phyloP scores from a whole-genome alignment of 92 coral and sea anemone genomes.

The Paramuricea clavata region DNA sequence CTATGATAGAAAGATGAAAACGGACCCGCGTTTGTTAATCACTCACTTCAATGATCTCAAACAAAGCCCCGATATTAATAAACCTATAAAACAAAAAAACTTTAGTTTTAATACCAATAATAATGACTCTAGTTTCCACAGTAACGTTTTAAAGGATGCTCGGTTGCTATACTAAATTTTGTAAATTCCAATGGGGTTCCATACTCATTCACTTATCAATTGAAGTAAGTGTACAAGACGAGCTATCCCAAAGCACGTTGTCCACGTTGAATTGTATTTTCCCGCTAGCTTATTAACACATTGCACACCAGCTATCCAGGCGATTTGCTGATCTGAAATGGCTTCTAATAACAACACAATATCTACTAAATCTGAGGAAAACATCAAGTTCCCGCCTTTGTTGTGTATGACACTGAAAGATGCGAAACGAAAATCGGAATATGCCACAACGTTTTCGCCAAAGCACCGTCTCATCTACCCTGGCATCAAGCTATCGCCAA shows the following conservation, averaged over 20 bases:
- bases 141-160: not conserved
- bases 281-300: not conserved
- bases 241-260: no score
- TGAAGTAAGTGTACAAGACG: no score
- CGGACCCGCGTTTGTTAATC: no score
- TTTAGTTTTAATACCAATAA: no score
- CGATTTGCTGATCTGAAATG: not conserved
- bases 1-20: no score
- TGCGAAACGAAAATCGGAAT: constrained; percentile 76
- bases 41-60: not conserved
- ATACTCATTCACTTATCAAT: no score
- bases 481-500: constrained; percentile 83
- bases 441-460: constrained; percentile 78
- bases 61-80: not conserved
- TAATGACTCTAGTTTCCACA: not conserved
- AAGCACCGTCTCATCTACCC: constrained; percentile 80
- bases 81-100: no score
- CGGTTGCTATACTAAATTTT: no score
- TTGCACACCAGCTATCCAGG: not conserved
- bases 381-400: constrained; percentile 79
- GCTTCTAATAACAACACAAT: not conserved
- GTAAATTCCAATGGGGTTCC: no score
- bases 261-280: not conserved
- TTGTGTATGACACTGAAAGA: constrained; percentile 74
- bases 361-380: constrained; percentile 1